Percentiles rank a stretch among this genome's conserved stretches.
Evolutionary conservation across 2,797 vertebrate genomes (phyloP).

Genomic region (Poeciliopsis paucimaculata): DNA sequence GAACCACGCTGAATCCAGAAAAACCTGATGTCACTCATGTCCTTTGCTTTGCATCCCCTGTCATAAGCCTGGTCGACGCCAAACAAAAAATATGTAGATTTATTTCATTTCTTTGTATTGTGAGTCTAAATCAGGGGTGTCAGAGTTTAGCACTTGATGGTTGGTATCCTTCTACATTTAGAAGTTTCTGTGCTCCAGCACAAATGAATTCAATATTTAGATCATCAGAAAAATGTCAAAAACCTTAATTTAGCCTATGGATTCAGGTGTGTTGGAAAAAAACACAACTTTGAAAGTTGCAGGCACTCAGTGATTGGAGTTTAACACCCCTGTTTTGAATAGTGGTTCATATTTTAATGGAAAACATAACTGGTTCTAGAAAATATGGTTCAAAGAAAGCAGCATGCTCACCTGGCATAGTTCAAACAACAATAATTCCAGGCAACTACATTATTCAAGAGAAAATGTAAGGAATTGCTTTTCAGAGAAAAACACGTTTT

Average conservation of each 20-base stretch:
- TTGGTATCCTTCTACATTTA: background rate
- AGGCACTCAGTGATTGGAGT: background rate
- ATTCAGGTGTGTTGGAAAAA: background rate
- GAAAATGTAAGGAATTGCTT: background rate
- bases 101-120: slow-evolving; percentile 7
- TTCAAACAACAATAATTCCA: background rate
- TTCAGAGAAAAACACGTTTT: background rate
- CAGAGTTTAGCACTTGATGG: background rate
- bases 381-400: background rate
- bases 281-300: background rate
- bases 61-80: slow-evolving; percentile 33
- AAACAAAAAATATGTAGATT: slow-evolving; percentile 27
- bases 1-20: background rate
- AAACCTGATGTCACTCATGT: background rate
- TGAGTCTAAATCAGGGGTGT: background rate
- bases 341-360: background rate
- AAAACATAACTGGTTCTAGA: background rate
- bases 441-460: background rate
- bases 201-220: background rate
- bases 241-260: background rate
- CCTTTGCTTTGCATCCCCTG: slow-evolving; percentile 30
- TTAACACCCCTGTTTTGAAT: background rate
- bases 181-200: background rate
- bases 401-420: background rate
- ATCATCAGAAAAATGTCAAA: background rate